A percentile compares a stretch with the other conserved stretches of the same genome.
Conservation (phyloP, 2,113 vertebrate species). For the Symphodus melops region DNA sequence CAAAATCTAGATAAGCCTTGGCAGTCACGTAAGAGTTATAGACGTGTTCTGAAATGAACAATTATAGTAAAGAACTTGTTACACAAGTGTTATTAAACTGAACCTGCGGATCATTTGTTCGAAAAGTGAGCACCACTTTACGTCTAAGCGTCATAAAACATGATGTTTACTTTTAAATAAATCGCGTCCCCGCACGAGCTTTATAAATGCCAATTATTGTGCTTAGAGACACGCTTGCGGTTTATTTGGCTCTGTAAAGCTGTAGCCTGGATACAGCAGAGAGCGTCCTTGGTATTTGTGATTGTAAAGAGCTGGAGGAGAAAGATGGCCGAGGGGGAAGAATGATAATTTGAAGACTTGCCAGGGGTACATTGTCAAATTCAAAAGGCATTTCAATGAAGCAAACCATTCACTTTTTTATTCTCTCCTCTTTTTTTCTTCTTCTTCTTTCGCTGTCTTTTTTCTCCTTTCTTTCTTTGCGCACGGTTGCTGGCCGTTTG, state of each 20-base stretch:
- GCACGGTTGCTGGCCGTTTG: conserved; percentile 79
- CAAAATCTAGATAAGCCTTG: not conserved
- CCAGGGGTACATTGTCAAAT: conserved; percentile 82
- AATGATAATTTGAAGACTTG: conserved; percentile 80
- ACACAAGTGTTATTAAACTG: not conserved
- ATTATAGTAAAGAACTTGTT: not conserved
- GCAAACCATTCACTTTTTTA: conserved; percentile 77
- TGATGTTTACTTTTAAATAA: conserved; percentile 64
- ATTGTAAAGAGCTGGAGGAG: conserved; percentile 77
- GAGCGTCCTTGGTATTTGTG: conserved; percentile 81
- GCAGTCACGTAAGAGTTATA: not conserved
- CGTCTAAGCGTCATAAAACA: conserved; percentile 37
- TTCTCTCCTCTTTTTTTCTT: conserved; percentile 53
- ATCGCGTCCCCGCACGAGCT: conserved; percentile 60
- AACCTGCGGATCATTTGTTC: not conserved
- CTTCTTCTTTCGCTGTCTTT: conserved; percentile 48
- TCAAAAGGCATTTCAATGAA: conserved; percentile 85
- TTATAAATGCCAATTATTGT: conserved; percentile 78
- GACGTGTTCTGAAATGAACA: not conserved
- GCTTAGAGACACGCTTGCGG: conserved; percentile 76
- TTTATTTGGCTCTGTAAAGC: conserved; percentile 71
- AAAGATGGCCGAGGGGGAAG: conserved; percentile 65
- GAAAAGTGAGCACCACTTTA: not conserved
- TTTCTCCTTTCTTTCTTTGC: conserved; percentile 61
- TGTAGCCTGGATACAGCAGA: conserved; percentile 82